Evolutionary conservation across 1,140 invertebrate genomes (phyloP), one percentile per base, ranked within the genome.

Genomic region (Ostrea edulis): DNA sequence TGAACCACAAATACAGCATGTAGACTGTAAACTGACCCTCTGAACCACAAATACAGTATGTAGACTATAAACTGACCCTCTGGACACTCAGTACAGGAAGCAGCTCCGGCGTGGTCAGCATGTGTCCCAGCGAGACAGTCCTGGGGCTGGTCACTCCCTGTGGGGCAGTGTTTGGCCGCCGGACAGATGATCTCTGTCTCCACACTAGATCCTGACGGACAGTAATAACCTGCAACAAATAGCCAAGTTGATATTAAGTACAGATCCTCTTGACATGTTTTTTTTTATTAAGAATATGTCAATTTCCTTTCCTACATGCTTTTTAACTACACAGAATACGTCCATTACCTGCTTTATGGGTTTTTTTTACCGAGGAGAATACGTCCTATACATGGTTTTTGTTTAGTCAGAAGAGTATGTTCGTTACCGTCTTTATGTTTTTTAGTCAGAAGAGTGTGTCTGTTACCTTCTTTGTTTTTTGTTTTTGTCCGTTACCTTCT

Each of bases 401-500:
- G 1, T 2, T 5, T 5, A 44, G 2, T 2, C 2, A 44, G 5
- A 44, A 44, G n/a, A n/a, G n/a, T 44, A 44, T 5, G 2, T 44
- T 5, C 35, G 5, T 44, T 44, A 44, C 35, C 35, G 2, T 44
- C 35, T 44, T 1, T 44, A 44, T 5, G 5, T 44, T 44, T 44
- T 44, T 44, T 44, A 44, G 2, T 1, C 2, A 44, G 35, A 44
- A 44, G 35, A 44, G 5, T 44, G 35, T 5, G 35, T 44, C 35
- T 44, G 5, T 44, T 44, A 44, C 35, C 35, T 91, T 89, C 88
- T 89, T 90, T 92, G n/a, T n/a, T n/a, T n/a, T n/a, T n/a, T n/a
- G n/a, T n/a, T n/a, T n/a, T n/a, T n/a, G n/a, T n/a, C n/a, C 86
- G 89, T 51, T 90, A 94, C 94, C 94, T 91, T 89, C 88, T 89